phyloP scores from a whole-genome alignment of 1,140 invertebrate species.

The Leptoteleia sp. region DNA sequence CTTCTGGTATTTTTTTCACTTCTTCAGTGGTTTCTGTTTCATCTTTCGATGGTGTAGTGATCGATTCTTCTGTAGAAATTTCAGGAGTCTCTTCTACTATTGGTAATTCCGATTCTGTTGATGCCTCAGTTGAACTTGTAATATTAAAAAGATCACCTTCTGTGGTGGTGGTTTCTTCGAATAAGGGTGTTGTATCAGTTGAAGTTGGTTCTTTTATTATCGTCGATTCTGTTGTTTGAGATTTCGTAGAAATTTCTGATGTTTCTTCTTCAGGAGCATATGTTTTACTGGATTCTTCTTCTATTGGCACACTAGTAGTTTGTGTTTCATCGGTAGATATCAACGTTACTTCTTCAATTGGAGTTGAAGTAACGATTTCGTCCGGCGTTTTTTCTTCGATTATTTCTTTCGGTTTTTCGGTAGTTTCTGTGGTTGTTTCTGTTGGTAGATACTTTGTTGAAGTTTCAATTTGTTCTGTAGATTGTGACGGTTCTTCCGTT shows the following conservation, averaged over 20 bases:
- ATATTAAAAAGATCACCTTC: background rate
- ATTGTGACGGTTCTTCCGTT: constrained; percentile 1
- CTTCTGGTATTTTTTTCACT: constrained; percentile 48
- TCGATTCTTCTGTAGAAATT: constrained; percentile 45
- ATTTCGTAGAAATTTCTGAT: constrained; percentile 51
- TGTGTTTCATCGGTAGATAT: constrained; percentile 32
- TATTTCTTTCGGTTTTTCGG: constrained; percentile 34
- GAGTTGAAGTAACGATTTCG: constrained; percentile 31
- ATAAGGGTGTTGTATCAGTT: constrained; percentile 13
- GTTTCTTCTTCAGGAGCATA: constrained; percentile 19
- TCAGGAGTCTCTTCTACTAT: constrained; percentile 14
- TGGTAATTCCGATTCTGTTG: constrained; percentile 24
- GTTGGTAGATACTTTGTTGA: too few species aligned
- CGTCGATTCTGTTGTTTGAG: constrained; percentile 35
- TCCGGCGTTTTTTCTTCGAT: constrained; percentile 45
- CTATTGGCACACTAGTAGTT: constrained; percentile 33
- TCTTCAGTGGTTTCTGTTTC: constrained; percentile 53
- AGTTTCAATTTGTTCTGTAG: constrained; percentile 27
- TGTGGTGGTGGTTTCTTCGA: constrained; percentile 3
- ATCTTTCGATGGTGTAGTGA: constrained; percentile 11
- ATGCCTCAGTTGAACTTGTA: background rate
- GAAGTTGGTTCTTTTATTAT: constrained; percentile 24
- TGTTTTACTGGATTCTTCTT: constrained; percentile 35
- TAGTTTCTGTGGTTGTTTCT: constrained; percentile 4
- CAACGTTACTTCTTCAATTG: constrained; percentile 21